phyloP scores from a whole-genome alignment of 2,113 vertebrate species.

The Leuciscus idus region DNA sequence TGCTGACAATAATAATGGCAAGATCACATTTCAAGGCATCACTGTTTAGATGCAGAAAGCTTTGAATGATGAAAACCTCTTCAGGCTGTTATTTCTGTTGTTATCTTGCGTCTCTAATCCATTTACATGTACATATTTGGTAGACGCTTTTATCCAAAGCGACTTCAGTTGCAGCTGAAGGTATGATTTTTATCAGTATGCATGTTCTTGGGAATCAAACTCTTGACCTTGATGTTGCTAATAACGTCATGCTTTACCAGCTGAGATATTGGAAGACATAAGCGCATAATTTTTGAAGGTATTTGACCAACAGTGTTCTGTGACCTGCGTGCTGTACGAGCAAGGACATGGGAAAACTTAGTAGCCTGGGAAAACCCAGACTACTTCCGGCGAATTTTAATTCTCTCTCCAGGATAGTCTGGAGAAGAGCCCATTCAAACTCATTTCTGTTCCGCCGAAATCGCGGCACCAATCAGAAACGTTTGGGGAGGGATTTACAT shows the following conservation, averaged over 20 bases:
- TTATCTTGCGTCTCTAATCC: neutral
- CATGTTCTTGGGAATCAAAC: neutral
- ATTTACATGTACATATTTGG: neutral
- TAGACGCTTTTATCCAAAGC: neutral
- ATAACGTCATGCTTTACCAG: neutral
- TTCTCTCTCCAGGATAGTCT: no score
- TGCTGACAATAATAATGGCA: neutral
- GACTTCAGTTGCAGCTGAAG: neutral
- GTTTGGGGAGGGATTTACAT: no score
- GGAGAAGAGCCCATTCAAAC: no score
- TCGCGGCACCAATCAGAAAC: no score
- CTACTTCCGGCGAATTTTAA: no score
- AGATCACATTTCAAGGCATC: conserved; percentile 8
- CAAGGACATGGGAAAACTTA: neutral
- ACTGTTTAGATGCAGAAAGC: neutral
- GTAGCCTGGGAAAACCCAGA: no score
- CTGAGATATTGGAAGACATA: neutral
- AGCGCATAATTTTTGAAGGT: neutral
- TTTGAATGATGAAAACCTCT: neutral
- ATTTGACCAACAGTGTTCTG: neutral
- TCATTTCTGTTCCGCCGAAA: no score
- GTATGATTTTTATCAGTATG: neutral
- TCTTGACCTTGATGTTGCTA: conserved; percentile 7
- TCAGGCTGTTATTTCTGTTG: conserved; percentile 7
- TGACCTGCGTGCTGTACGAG: neutral